phyloP scores from a whole-genome alignment of 1,140 invertebrate genomes.

The Gryllus bimaculatus region DNA sequence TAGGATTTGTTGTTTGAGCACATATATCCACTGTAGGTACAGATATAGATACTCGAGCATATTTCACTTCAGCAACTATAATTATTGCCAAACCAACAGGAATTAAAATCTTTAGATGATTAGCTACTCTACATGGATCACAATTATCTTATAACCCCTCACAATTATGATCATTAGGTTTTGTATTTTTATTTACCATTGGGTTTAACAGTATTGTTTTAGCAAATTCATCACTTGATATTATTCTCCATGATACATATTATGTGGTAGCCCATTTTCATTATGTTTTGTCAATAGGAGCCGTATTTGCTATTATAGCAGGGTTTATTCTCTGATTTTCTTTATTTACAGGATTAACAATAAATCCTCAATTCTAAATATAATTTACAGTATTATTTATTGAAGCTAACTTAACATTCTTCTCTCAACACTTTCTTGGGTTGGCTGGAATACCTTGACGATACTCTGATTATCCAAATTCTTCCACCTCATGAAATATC shows the following conservation, averaged over 20 bases:
- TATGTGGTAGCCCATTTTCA: slow-evolving; percentile 68
- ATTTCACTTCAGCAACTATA: too few relatives aligned
- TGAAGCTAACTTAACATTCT: too few relatives aligned
- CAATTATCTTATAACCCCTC: slow-evolving; percentile 42
- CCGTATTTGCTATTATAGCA: slow-evolving; percentile 59
- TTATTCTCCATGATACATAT: slow-evolving; percentile 61
- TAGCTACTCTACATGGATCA: slow-evolving; percentile 44
- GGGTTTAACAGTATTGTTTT: slow-evolving; percentile 53
- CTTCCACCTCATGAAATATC: too few relatives aligned
- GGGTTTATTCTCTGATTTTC: slow-evolving; percentile 54
- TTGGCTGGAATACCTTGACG: too few relatives aligned
- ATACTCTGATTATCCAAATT: too few relatives aligned
- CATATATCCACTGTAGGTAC: too few relatives aligned
- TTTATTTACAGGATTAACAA: slow-evolving; percentile 35
- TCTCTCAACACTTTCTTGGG: too few relatives aligned
- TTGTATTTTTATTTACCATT: slow-evolving; percentile 46
- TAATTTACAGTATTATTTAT: too few relatives aligned
- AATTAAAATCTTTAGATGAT: slow-evolving; percentile 58
- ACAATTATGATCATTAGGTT: slow-evolving; percentile 45
- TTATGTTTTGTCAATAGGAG: slow-evolving; percentile 53
- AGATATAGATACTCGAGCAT: too few relatives aligned
- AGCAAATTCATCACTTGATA: slow-evolving; percentile 60
- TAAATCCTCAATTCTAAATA: too few relatives aligned
- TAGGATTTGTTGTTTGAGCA: too few relatives aligned
- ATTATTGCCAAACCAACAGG: too few relatives aligned